These are phyloP conservation scores for Haliclona indistincta DNA, from an alignment of 37 sponge, comb jelly and placozoan genomes.

Conservation along the genomic window DNA sequence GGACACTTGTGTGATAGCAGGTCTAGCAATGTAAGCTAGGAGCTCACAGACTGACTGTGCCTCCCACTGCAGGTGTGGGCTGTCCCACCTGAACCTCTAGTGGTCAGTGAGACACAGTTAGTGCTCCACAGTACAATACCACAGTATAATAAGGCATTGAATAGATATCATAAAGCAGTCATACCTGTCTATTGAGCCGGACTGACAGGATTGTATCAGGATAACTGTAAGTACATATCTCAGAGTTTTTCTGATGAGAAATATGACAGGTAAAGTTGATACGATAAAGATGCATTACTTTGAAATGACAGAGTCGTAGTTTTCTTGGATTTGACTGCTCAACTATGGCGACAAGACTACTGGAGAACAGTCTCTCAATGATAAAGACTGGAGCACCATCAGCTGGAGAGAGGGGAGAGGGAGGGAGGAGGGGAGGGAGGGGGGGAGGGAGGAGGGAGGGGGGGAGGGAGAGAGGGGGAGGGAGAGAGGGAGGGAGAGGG, in stretches of 20 bases:
- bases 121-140: too few species aligned
- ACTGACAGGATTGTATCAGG: constrained; percentile 93
- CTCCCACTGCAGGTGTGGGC: too few species aligned
- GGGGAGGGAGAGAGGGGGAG: constrained; percentile 6
- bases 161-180: too few species aligned
- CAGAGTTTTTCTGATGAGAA: constrained; percentile 83
- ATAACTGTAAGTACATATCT: constrained; percentile 99
- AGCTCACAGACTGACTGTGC: too few species aligned
- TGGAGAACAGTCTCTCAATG: constrained; percentile 93
- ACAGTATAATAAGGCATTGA: too few species aligned
- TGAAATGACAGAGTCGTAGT: constrained; percentile 96
- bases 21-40: too few species aligned
- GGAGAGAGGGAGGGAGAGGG: constrained; percentile 3
- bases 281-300: too few species aligned
- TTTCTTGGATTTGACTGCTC: constrained; percentile 81
- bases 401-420: constrained; percentile 7
- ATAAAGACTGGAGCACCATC: constrained; percentile 90
- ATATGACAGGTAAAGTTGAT: constrained; percentile 3
- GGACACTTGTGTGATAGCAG: too few species aligned
- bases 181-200: constrained; percentile 91
- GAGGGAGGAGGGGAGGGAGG: background rate
- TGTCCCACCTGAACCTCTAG: too few species aligned
- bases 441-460: background rate
- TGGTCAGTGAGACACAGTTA: too few species aligned
- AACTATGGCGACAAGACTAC: constrained; percentile 95